phyloP scores from a whole-genome alignment of 2,113 vertebrate genomes.

The Damaliscus lunatus region DNA sequence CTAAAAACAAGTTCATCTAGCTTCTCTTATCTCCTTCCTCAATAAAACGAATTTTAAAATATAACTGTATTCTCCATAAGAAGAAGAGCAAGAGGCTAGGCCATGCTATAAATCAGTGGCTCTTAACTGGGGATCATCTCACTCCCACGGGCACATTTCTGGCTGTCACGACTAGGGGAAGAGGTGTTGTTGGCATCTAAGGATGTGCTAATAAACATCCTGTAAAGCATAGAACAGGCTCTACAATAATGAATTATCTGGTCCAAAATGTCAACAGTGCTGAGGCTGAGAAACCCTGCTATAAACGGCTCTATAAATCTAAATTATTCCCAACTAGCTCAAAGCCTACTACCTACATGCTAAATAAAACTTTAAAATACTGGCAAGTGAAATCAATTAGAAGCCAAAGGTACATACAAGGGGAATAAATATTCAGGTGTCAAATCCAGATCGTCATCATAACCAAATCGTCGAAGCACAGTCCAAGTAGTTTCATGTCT shows the following conservation, averaged over 20 bases:
- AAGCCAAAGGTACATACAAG: constrained; percentile 81
- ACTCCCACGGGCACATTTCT: neutral
- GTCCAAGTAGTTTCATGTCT: constrained; percentile 99
- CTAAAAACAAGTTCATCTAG: neutral
- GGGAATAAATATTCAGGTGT: constrained; percentile 97
- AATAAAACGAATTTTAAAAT: neutral
- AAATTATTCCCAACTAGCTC: neutral
- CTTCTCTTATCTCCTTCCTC: neutral
- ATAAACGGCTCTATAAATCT: neutral
- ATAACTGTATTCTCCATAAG: neutral
- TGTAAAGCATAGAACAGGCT: neutral
- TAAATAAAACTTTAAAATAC: constrained; percentile 37
- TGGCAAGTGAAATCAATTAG: constrained; percentile 23
- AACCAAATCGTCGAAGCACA: constrained; percentile 95
- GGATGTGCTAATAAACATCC: neutral
- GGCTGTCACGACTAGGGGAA: neutral
- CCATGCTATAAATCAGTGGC: neutral
- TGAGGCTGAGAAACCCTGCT: neutral
- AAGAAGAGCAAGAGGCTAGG: neutral
- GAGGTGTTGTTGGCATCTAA: neutral
- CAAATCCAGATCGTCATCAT: constrained; percentile 96
- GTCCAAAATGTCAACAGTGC: neutral
- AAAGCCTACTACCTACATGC: neutral
- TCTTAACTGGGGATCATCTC: neutral
- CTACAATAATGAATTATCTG: neutral